Percentiles rank a stretch among this genome's conserved stretches.
Evolutionary conservation across 2,113 vertebrate species (phyloP).

Genomic region (Hyperopisus bebe): DNA sequence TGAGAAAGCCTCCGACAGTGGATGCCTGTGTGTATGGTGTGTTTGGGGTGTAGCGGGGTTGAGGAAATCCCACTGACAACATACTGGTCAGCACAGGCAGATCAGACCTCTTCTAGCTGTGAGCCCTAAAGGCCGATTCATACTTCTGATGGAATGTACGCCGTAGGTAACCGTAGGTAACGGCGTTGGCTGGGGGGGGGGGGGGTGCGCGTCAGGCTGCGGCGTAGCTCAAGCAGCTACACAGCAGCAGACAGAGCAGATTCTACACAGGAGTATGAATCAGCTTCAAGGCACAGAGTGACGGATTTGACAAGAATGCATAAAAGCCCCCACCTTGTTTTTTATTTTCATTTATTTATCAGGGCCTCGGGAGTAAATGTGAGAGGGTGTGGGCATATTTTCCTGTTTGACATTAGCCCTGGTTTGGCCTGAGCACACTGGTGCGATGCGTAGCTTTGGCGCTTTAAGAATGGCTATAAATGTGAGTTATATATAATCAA

Average conservation of each 20-base stretch:
- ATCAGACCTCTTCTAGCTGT: not conserved
- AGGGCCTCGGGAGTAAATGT: not conserved
- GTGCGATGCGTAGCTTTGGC: not conserved
- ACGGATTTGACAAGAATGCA: not conserved
- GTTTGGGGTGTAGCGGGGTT: not conserved
- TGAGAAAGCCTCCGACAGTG: not conserved
- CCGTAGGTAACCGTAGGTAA: not conserved
- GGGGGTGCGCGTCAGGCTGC: not conserved
- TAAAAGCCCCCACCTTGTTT: not conserved
- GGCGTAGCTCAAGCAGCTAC: not conserved
- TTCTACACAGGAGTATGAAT: not conserved
- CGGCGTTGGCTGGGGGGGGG: not conserved
- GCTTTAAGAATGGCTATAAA: not conserved
- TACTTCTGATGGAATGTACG: not conserved
- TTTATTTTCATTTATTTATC: not conserved
- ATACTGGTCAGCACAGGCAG: not conserved
- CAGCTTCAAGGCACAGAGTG: not conserved
- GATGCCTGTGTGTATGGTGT: not conserved
- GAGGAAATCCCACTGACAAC: not conserved
- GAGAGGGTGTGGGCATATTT: not conserved
- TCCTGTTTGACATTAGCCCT: not conserved
- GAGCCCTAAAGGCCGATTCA: not conserved
- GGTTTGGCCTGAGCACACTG: not conserved
- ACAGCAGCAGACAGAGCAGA: not conserved
- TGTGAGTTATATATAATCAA: not conserved